Percentiles rank a stretch among this genome's conserved stretches.
These are phyloP conservation scores for Drosophila leonis DNA, from an alignment of 2,888 invertebrate genomes.

Conservation along the genomic window DNA sequence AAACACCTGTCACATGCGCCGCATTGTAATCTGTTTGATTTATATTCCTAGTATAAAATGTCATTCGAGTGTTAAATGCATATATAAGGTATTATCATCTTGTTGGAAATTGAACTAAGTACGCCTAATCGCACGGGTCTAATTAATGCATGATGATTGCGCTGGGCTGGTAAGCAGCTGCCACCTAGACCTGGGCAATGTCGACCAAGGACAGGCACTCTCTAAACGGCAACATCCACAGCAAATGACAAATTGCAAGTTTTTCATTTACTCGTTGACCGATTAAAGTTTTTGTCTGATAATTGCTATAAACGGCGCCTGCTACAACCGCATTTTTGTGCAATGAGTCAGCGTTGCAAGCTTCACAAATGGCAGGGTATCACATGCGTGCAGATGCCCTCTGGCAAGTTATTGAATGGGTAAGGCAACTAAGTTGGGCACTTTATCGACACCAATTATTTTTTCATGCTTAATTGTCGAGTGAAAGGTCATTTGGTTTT, in stretches of 20 bases:
- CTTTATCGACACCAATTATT: background rate
- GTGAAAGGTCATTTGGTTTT: background rate
- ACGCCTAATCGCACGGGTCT: background rate
- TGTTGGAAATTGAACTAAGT: background rate
- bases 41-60: background rate
- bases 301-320: conserved; percentile 38
- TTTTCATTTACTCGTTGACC: conserved; percentile 15
- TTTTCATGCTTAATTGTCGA: background rate
- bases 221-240: conserved; percentile 14
- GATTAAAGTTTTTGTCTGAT: conserved; percentile 16
- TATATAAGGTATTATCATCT: background rate
- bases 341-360: background rate
- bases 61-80: background rate
- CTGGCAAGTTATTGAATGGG: background rate
- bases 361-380: background rate
- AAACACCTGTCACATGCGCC: background rate
- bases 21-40: conserved; percentile 1
- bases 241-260: conserved; percentile 4
- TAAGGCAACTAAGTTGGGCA: background rate
- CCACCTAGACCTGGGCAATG: conserved; percentile 38
- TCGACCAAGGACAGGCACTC: conserved; percentile 38
- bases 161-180: background rate
- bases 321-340: conserved; percentile 24
- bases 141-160: background rate
- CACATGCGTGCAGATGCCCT: conserved; percentile 6